Conservation (phyloP, 2,113 vertebrate species). For the Sylvia atricapilla region DNA sequence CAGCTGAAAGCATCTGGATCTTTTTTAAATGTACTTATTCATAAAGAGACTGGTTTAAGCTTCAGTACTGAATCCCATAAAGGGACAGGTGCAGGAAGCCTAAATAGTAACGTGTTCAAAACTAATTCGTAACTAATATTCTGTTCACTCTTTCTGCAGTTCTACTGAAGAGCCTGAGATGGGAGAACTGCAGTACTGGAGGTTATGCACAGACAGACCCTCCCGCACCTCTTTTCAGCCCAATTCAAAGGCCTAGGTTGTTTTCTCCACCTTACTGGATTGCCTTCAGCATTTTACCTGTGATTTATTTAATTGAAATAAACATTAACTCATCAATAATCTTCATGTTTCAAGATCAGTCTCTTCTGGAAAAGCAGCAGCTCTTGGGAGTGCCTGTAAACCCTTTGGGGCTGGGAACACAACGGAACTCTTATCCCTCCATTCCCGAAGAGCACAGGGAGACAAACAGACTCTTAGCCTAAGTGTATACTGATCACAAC, state of each 20-base stretch:
- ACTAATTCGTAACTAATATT: not conserved
- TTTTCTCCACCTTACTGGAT: not conserved
- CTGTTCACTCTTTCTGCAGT: accelerated
- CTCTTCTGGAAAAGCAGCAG: not conserved
- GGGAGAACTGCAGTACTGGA: not conserved
- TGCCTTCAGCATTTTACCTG: not conserved
- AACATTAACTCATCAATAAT: not conserved
- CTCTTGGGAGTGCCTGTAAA: not conserved
- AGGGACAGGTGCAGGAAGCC: not conserved
- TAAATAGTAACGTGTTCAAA: not conserved
- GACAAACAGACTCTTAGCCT: not conserved
- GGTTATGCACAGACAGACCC: not conserved
- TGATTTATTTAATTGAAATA: not conserved
- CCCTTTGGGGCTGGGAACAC: accelerated
- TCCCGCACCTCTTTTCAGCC: not conserved
- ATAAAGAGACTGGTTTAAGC: not conserved
- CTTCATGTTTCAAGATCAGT: not conserved
- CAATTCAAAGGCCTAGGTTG: accelerated
- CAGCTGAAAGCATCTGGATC: not conserved
- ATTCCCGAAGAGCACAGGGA: not conserved
- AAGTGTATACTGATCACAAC: not conserved
- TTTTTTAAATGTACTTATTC: not conserved
- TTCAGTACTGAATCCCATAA: not conserved
- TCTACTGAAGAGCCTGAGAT: not conserved
- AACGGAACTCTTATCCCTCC: not conserved